Percentiles rank a stretch among this genome's conserved stretches.
These are phyloP conservation scores for Papilio gigon DNA, from an alignment of 2,888 invertebrate species.

Conservation along the genomic window DNA sequence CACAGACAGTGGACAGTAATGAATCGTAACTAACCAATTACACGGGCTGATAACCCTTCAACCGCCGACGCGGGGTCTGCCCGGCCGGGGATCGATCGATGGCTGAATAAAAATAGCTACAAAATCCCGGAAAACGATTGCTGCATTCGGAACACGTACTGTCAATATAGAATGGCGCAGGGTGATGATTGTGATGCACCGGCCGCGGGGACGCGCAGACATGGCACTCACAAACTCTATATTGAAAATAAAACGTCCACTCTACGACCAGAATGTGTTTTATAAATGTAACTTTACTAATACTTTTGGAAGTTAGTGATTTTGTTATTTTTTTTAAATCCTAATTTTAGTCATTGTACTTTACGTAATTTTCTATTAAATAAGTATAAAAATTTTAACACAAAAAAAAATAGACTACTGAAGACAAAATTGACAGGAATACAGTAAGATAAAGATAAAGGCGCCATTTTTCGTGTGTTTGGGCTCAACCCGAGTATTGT, in stretches of 20 bases:
- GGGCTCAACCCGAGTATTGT: conserved; percentile 55
- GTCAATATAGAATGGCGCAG: conserved; percentile 77
- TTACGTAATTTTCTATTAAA: too few relatives aligned
- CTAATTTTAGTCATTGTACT: neutral
- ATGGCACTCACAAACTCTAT: conserved; percentile 61
- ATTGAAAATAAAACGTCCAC: conserved; percentile 71
- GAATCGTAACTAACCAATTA: conserved; percentile 81
- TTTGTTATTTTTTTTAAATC: conserved; percentile 19
- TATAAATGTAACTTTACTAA: neutral
- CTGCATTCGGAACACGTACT: conserved; percentile 75
- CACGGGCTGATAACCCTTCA: conserved; percentile 77
- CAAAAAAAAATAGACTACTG: neutral
- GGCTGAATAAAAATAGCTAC: conserved; percentile 77
- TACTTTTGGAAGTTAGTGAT: conserved; percentile 20
- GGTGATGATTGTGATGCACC: conserved; percentile 80
- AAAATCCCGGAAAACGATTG: conserved; percentile 75
- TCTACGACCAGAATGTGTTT: conserved; percentile 42
- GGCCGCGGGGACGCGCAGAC: conserved; percentile 63
- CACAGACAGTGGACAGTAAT: conserved; percentile 67
- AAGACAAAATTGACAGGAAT: conserved; percentile 29
- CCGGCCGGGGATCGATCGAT: conserved; percentile 65
- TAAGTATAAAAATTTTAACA: neutral
- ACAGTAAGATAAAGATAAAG: conserved; percentile 28
- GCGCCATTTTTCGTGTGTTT: conserved; percentile 56
- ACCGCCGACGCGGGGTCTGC: conserved; percentile 55